These are phyloP conservation scores for Phyto melanocephala DNA, from an alignment of 2,888 invertebrate genomes.

Conservation along the genomic window DNA sequence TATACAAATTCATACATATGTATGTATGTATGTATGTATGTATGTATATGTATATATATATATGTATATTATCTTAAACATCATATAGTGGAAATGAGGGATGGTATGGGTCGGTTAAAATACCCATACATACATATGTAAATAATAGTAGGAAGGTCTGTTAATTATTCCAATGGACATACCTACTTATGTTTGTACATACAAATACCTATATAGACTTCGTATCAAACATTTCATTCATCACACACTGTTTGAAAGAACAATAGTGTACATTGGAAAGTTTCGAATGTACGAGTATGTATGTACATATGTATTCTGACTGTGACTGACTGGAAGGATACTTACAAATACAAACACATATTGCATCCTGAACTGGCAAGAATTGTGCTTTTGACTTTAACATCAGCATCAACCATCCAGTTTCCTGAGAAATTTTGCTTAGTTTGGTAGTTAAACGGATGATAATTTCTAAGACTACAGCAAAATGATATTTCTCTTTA, in stretches of 20 bases:
- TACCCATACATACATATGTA: not conserved
- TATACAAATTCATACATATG: no score
- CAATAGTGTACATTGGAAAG: conserved; percentile 26
- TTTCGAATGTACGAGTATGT: not conserved
- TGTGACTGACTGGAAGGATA: conserved; percentile 13
- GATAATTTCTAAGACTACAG: conserved; percentile 22
- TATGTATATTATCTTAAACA: no score
- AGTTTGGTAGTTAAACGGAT: conserved; percentile 29
- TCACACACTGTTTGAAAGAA: not conserved
- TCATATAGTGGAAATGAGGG: not conserved
- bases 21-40: no score
- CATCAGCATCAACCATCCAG: conserved; percentile 32
- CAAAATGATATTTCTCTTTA: conserved; percentile 16
- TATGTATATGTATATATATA: no score
- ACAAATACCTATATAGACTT: no score
- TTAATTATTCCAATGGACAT: no score
- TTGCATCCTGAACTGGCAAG: not conserved
- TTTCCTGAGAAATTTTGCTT: conserved; percentile 45
- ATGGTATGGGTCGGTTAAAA: not conserved
- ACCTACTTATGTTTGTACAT: no score
- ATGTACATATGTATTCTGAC: not conserved
- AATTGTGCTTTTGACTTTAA: not conserved
- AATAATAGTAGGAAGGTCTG: not conserved
- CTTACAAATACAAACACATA: not conserved
- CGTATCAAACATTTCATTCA: conserved; percentile 22